Percentiles rank a stretch among this genome's conserved stretches.
Evolutionary conservation across 2,797 vertebrate species (phyloP).

Genomic region (Propithecus perrieri): DNA sequence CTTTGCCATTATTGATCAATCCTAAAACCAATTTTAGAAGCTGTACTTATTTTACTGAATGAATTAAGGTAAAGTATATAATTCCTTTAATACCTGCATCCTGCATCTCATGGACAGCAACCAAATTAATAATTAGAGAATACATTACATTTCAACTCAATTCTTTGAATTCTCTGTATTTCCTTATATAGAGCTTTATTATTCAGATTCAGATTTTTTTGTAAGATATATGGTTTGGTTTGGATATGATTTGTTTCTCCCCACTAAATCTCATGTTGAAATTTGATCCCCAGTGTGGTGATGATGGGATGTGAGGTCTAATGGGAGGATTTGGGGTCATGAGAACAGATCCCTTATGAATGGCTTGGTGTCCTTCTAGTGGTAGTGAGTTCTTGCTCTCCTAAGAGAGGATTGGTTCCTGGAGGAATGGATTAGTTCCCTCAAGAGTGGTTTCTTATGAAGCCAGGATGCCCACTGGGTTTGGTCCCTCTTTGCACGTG

Average conservation of each 20-base stretch:
- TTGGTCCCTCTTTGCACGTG: not conserved
- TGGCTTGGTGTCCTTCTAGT: not conserved
- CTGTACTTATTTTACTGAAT: not conserved
- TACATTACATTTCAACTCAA: not conserved
- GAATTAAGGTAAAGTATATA: not conserved
- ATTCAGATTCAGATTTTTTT: not conserved
- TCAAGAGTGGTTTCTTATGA: not conserved
- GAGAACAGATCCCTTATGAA: not conserved
- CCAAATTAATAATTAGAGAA: not conserved
- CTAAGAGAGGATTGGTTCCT: not conserved
- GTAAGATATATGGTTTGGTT: not conserved
- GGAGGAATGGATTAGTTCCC: not conserved
- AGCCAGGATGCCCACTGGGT: not conserved
- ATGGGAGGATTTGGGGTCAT: not conserved
- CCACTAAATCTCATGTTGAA: not conserved
- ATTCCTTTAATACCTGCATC: not conserved
- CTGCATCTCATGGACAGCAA: not conserved
- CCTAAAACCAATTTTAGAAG: not conserved
- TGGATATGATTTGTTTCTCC: not conserved
- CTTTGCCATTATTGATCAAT: not conserved
- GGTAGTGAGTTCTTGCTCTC: not conserved
- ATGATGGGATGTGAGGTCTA: not conserved
- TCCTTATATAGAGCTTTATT: not conserved
- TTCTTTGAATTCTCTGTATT: not conserved
- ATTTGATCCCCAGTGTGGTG: not conserved